These are phyloP conservation scores for Sericinus montela DNA, from an alignment of 2,888 invertebrate species.

Conservation along the genomic window DNA sequence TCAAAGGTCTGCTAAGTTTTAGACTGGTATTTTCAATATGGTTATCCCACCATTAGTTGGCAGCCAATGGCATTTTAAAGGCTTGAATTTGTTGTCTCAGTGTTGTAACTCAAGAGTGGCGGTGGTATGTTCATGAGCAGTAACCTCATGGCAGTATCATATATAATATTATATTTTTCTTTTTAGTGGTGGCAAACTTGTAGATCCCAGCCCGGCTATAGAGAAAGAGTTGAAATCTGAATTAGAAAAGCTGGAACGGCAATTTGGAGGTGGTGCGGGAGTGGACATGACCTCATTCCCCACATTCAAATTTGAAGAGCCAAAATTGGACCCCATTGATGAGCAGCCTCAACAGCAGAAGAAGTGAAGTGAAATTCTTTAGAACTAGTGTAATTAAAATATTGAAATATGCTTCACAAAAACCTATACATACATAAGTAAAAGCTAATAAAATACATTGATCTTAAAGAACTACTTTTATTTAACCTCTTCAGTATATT, in stretches of 20 bases:
- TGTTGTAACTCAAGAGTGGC: too few species aligned
- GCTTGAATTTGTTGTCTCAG: too few species aligned
- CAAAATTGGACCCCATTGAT: constrained; percentile 83
- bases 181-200: constrained; percentile 87
- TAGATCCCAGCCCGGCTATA: constrained; percentile 88
- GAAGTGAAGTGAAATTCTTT: constrained; percentile 42
- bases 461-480: too few species aligned
- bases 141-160: too few species aligned
- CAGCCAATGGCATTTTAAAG: too few species aligned
- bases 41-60: too few species aligned
- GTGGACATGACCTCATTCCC: constrained; percentile 95
- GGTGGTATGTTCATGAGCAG: too few species aligned
- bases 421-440: not conserved
- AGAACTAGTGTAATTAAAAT: constrained; percentile 8
- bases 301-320: constrained; percentile 88
- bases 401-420: constrained; percentile 5
- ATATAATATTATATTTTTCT: too few species aligned
- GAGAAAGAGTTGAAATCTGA: constrained; percentile 87
- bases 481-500: too few species aligned
- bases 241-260: constrained; percentile 88
- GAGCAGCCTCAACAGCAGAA: constrained; percentile 47
- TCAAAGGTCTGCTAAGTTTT: too few species aligned
- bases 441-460: not conserved
- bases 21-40: too few species aligned
- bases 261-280: constrained; percentile 87